Percentiles rank a stretch among this genome's conserved stretches.
Evolutionary conservation across 1,140 invertebrate species (phyloP).

Genomic region (Phthorimaea operculella): DNA sequence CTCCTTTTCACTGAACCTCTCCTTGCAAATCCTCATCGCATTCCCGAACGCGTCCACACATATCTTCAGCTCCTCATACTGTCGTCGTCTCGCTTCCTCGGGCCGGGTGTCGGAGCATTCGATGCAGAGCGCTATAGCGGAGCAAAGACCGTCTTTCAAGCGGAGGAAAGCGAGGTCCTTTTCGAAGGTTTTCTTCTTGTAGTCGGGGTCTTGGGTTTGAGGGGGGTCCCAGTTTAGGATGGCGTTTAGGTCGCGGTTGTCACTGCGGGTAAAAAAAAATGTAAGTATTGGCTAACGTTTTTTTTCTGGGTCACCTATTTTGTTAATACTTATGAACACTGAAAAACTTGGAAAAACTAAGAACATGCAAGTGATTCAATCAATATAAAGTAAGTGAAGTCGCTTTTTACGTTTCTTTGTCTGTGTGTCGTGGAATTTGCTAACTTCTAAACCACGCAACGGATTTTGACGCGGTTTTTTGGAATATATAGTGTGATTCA

Average conservation of each 20-base stretch:
- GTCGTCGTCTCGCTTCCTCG: constrained; percentile 25
- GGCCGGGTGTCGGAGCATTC: constrained; percentile 36
- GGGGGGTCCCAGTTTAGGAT: constrained; percentile 72
- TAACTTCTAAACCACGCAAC: too few species aligned
- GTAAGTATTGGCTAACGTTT: too few species aligned
- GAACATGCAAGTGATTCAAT: too few species aligned
- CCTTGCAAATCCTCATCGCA: constrained; percentile 32
- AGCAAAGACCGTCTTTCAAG: constrained; percentile 48
- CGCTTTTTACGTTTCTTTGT: too few species aligned
- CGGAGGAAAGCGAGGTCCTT: constrained; percentile 49
- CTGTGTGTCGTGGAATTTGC: too few species aligned
- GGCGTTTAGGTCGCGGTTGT: constrained; percentile 72
- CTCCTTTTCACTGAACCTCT: constrained; percentile 26
- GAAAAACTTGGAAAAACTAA: too few species aligned
- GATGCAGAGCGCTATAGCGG: constrained; percentile 42
- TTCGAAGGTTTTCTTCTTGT: constrained; percentile 66
- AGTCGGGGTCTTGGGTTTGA: constrained; percentile 78
- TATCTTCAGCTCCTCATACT: constrained; percentile 30
- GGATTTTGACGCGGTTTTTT: too few species aligned
- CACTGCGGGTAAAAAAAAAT: constrained; percentile 41
- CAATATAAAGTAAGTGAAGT: too few species aligned
- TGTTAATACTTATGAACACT: too few species aligned
- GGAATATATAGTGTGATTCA: too few species aligned
- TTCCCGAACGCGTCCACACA: constrained; percentile 35
- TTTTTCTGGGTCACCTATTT: too few species aligned